Percentiles rank a stretch among this genome's conserved stretches.
Evolutionary conservation across 2,888 invertebrate species (phyloP).

Genomic region (Mylabris sibirica): DNA sequence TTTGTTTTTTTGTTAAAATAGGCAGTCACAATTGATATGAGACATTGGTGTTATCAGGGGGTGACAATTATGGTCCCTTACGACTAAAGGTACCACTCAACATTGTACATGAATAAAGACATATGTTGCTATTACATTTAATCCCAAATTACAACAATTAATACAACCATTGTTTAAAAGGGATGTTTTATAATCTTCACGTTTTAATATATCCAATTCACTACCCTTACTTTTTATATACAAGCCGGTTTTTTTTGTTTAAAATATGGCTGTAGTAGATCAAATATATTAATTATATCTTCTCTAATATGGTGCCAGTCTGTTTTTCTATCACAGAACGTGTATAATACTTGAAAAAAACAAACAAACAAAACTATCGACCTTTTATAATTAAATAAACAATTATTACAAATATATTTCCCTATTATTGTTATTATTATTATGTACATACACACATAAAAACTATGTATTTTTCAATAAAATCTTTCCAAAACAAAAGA

Average conservation of each 20-base stretch:
- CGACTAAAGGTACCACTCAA: conserved; percentile 36
- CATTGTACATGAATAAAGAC: conserved; percentile 4
- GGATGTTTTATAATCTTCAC: too few relatives aligned
- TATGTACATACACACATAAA: conserved; percentile 17
- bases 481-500: conserved; percentile 8
- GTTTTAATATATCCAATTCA: too few relatives aligned
- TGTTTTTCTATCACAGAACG: conserved; percentile 59
- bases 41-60: conserved; percentile 42
- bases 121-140: not conserved
- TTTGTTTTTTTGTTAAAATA: conserved; percentile 27
- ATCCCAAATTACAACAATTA: too few relatives aligned
- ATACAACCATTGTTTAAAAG: too few relatives aligned
- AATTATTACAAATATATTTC: not conserved
- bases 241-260: conserved; percentile 6
- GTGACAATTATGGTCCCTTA: conserved; percentile 37
- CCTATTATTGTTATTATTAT: not conserved
- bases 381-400: not conserved
- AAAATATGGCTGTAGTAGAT: conserved; percentile 39
- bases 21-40: conserved; percentile 44
- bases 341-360: conserved; percentile 47
- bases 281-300: conserved; percentile 43
- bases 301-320: conserved; percentile 56
- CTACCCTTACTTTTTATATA: conserved; percentile 15
- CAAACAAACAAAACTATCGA: conserved; percentile 24
- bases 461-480: conserved; percentile 18